Percentiles rank a stretch among this genome's conserved stretches.
Conservation (phyloP, 2,888 invertebrate genomes). For the Zeuzera pyrina region DNA sequence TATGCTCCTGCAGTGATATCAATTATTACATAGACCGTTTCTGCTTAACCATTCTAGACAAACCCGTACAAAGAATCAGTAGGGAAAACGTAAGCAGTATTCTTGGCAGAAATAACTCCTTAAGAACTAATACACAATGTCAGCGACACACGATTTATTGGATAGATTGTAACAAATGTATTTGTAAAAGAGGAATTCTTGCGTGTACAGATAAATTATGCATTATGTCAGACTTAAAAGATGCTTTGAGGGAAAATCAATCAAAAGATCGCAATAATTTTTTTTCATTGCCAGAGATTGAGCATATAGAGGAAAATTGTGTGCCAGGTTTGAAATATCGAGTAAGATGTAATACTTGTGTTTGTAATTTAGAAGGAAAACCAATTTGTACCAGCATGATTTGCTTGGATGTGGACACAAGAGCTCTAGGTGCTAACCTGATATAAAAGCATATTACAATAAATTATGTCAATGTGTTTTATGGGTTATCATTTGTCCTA, state of each 20-base stretch:
- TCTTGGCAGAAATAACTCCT: slow-evolving; percentile 13
- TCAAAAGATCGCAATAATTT: too few species aligned
- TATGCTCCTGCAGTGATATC: slow-evolving; percentile 38
- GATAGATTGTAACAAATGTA: slow-evolving; percentile 35
- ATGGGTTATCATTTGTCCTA: too few species aligned
- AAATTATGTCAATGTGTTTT: too few species aligned
- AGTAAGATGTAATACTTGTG: slow-evolving; percentile 34
- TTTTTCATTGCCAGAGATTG: slow-evolving; percentile 21
- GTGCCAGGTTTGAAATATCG: slow-evolving; percentile 29
- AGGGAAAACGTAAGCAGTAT: too few species aligned
- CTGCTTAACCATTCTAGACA: slow-evolving; percentile 23
- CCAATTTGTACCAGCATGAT: slow-evolving; percentile 35
- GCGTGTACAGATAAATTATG: slow-evolving; percentile 19
- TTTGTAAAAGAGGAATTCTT: slow-evolving; percentile 20
- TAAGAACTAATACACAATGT: slow-evolving; percentile 8
- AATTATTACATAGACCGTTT: slow-evolving; percentile 33
- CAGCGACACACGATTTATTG: slow-evolving; percentile 11
- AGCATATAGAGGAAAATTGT: slow-evolving; percentile 19
- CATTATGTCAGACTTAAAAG: background rate
- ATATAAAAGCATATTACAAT: too few species aligned
- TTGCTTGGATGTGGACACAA: slow-evolving; percentile 30
- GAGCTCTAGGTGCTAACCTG: too few species aligned
- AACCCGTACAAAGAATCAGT: slow-evolving; percentile 21
- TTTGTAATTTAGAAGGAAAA: slow-evolving; percentile 21
- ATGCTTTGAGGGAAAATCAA: slow-evolving; percentile 14